phyloP scores from a whole-genome alignment of 2,888 invertebrate species.

The Drosophila mercatorum region DNA sequence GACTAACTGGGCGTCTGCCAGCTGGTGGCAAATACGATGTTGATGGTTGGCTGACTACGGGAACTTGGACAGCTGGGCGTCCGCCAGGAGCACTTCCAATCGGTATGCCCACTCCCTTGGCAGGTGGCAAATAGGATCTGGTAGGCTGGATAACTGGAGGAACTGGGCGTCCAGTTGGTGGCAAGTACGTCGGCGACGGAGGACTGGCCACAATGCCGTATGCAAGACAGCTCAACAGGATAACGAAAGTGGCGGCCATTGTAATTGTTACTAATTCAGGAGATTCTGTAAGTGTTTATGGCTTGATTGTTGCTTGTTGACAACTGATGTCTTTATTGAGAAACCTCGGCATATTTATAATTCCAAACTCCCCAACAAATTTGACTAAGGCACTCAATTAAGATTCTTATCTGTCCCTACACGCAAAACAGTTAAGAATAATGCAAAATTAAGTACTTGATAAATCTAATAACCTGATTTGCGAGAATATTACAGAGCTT shows the following conservation, averaged over 20 bases:
- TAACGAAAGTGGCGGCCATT: conserved; percentile 17
- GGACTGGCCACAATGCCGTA: conserved; percentile 9
- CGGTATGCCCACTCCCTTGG: not conserved
- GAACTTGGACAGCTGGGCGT: not conserved
- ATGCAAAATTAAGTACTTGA: conserved; percentile 1
- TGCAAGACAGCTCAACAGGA: conserved; percentile 19
- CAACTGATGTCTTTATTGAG: conserved; percentile 17
- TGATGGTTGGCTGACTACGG: not conserved
- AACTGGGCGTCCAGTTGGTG: not conserved
- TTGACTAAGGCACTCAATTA: not conserved
- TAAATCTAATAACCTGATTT: conserved; percentile 1
- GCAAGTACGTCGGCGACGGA: conserved; percentile 3
- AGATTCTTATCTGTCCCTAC: not conserved
- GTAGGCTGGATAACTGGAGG: not conserved
- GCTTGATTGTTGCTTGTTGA: conserved; percentile 1
- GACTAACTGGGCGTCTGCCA: not conserved
- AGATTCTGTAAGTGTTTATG: not conserved
- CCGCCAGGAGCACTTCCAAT: not conserved
- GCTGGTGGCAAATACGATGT: not conserved
- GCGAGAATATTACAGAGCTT: not conserved
- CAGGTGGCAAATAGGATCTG: not conserved
- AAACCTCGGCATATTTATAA: conserved; percentile 13
- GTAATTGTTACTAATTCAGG: not conserved
- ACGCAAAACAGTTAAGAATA: not conserved
- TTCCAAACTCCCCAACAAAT: not conserved